Percentiles rank a stretch among this genome's conserved stretches.
Evolutionary conservation across 2,113 vertebrate genomes (phyloP).

Genomic region (Dipodomys ordii): DNA sequence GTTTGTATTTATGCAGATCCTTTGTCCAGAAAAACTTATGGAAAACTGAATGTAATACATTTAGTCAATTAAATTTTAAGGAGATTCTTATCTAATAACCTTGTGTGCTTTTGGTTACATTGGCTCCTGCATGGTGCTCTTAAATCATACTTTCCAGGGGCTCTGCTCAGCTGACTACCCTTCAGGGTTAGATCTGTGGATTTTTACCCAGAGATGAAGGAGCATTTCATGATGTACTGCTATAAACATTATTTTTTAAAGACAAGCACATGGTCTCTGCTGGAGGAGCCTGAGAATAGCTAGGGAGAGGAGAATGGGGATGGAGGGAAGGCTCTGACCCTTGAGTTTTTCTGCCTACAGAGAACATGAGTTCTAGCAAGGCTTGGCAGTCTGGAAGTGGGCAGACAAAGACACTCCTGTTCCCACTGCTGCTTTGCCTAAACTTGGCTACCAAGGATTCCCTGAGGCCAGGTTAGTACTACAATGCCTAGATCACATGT

Average conservation of each 20-base stretch:
- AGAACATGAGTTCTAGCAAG: not conserved
- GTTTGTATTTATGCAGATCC: constrained; percentile 93
- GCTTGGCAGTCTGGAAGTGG: not conserved
- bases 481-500: not conserved
- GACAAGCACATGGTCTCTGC: not conserved
- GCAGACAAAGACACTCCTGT: not conserved
- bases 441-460: not conserved
- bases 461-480: not conserved
- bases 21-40: constrained; percentile 92
- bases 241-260: not conserved
- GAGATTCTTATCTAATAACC: constrained; percentile 91
- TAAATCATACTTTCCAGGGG: not conserved
- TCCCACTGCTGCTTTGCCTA: not conserved
- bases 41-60: constrained; percentile 96
- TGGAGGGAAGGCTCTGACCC: not conserved
- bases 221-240: not conserved
- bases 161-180: not conserved
- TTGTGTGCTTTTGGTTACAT: constrained; percentile 56
- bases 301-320: accelerated
- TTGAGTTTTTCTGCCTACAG: not conserved
- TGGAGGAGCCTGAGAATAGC: not conserved
- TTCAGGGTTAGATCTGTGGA: not conserved
- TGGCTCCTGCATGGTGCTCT: not conserved
- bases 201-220: not conserved
- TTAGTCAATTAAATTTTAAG: constrained; percentile 97